These are phyloP conservation scores for Diphyllodes magnificus DNA, from an alignment of 2,113 vertebrate species.

Conservation along the genomic window DNA sequence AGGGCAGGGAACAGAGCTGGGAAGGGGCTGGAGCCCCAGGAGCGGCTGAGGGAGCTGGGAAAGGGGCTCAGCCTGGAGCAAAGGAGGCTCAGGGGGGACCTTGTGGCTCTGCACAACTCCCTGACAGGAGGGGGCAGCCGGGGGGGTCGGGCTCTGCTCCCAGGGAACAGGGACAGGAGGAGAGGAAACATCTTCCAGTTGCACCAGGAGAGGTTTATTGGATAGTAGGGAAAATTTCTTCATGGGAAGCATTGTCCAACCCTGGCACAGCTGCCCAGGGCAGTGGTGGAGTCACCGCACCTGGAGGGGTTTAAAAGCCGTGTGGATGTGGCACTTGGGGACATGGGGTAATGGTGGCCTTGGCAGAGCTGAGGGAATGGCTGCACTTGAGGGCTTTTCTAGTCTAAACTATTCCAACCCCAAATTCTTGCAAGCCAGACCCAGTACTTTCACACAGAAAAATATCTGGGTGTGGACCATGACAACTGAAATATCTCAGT, in stretches of 20 bases:
- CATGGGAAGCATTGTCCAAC: accelerated
- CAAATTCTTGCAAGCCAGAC: background rate
- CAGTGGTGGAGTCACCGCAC: background rate
- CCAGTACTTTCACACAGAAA: background rate
- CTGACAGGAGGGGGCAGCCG: background rate
- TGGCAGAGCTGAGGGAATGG: accelerated
- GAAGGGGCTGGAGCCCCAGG: background rate
- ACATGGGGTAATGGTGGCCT: accelerated
- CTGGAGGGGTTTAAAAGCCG: background rate
- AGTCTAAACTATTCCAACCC: background rate
- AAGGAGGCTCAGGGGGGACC: background rate
- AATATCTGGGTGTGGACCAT: background rate
- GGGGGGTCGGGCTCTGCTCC: accelerated
- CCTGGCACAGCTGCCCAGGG: background rate
- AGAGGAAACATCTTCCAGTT: accelerated
- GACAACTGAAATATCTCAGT: background rate
- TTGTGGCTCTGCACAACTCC: background rate
- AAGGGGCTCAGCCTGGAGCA: background rate
- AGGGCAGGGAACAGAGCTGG: accelerated
- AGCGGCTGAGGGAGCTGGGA: background rate
- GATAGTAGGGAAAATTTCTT: background rate
- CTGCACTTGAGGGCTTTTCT: background rate
- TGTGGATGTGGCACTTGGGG: background rate
- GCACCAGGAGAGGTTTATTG: background rate
- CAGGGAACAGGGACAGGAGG: accelerated